Conservation (phyloP, 2,888 invertebrate species). For the Parnassius mnemosyne region DNA sequence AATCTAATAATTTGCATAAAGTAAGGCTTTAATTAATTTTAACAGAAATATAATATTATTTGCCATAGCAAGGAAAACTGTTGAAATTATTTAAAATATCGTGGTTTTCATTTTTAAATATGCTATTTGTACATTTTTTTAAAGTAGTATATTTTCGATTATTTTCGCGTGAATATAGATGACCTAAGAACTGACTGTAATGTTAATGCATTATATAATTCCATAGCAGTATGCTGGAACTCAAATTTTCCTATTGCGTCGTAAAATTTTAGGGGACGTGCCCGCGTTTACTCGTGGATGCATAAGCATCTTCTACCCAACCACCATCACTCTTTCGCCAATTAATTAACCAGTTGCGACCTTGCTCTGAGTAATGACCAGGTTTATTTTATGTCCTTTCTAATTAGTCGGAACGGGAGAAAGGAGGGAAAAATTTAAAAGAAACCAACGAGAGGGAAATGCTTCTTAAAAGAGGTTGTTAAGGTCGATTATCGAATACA, state of each 20-base stretch:
- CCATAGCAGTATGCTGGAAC: no score
- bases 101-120: no score
- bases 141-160: no score
- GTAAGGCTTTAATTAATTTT: no score
- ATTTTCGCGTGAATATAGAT: no score
- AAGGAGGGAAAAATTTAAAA: slow-evolving; percentile 31
- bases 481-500: slow-evolving; percentile 32
- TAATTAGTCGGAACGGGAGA: slow-evolving; percentile 52
- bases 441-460: slow-evolving; percentile 27
- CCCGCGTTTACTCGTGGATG: slow-evolving; percentile 16
- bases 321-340: slow-evolving; percentile 44
- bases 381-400: slow-evolving; percentile 58
- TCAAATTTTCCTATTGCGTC: slow-evolving; percentile 1
- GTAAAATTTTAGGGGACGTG: slow-evolving; percentile 10
- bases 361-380: slow-evolving; percentile 55
- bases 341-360: slow-evolving; percentile 57
- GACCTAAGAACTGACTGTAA: no score
- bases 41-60: no score
- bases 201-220: no score
- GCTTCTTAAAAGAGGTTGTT: slow-evolving; percentile 24
- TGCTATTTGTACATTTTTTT: no score
- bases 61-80: no score
- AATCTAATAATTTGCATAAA: no score
- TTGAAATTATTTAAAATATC: no score
- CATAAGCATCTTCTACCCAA: slow-evolving; percentile 32